Evolutionary conservation across 1,140 invertebrate species (phyloP).

Genomic region (Lanistes nyassanus): DNA sequence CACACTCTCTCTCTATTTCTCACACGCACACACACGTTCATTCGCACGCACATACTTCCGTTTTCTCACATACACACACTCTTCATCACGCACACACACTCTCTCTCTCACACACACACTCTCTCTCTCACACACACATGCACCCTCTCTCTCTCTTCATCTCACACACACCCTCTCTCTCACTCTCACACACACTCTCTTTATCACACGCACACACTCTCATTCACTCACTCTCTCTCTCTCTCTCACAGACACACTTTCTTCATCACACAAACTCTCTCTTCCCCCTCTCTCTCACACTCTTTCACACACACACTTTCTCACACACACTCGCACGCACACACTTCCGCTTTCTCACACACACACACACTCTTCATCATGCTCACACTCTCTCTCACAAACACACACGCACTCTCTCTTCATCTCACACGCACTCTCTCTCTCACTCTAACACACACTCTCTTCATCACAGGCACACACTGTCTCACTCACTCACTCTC

Average conservation of each 20-base stretch:
- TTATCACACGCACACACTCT: not conserved
- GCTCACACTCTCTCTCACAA: no score
- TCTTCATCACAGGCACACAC: no score
- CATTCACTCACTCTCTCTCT: not conserved
- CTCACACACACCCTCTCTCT: no score
- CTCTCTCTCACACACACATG: slow-evolving; percentile 1
- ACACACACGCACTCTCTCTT: no score
- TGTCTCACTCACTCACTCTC: no score
- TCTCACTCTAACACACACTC: no score
- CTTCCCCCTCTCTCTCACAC: not conserved
- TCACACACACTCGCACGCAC: not conserved
- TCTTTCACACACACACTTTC: not conserved
- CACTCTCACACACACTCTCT: slow-evolving; percentile 1
- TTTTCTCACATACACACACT: not conserved
- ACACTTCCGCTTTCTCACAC: not conserved
- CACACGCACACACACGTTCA: slow-evolving; percentile 1
- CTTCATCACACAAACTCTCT: not conserved
- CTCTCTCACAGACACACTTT: not conserved
- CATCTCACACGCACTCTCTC: no score
- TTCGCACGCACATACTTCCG: not conserved
- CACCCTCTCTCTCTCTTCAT: no score
- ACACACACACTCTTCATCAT: not conserved
- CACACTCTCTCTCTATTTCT: not conserved
- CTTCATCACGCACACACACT: not conserved
- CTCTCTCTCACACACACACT: slow-evolving; percentile 7